Percentiles rank a stretch among this genome's conserved stretches.
phyloP scores from a whole-genome alignment of 2,888 invertebrate genomes.

The Antheraea assamensis region DNA sequence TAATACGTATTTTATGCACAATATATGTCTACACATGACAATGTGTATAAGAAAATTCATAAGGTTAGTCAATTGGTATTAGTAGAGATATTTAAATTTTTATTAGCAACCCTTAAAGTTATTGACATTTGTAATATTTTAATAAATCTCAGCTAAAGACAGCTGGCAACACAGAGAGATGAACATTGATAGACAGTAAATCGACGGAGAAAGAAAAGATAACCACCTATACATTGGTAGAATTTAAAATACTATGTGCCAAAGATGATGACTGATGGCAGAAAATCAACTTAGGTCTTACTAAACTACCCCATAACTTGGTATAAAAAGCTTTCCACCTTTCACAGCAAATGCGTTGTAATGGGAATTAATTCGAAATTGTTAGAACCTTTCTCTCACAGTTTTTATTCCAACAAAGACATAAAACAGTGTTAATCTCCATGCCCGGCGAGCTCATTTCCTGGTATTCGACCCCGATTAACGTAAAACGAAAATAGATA shows the following conservation, averaged over 20 bases:
- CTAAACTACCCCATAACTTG: background rate
- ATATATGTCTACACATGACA: too few relatives aligned
- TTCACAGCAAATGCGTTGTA: background rate
- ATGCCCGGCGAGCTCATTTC: background rate
- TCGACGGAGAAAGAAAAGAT: too few relatives aligned
- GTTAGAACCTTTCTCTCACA: background rate
- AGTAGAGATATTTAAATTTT: too few relatives aligned
- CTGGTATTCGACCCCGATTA: background rate
- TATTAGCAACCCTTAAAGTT: too few relatives aligned
- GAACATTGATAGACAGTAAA: too few relatives aligned
- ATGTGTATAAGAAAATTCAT: too few relatives aligned
- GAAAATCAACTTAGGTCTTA: background rate
- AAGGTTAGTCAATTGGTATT: too few relatives aligned
- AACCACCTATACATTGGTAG: background rate
- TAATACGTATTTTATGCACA: too few relatives aligned
- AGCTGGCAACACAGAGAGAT: too few relatives aligned
- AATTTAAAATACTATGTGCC: background rate
- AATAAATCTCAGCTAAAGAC: too few relatives aligned
- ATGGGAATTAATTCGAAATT: background rate
- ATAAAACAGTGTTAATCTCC: background rate
- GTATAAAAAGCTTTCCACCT: too few relatives aligned
- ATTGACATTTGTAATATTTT: too few relatives aligned
- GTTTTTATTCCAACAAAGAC: background rate
- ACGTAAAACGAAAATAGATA: slow-evolving; percentile 4
- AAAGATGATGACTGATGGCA: background rate